Evolutionary conservation across 2,113 vertebrate species (phyloP), one percentile per base, ranked within the genome.

Genomic region (Toxotes chatareus): DNA sequence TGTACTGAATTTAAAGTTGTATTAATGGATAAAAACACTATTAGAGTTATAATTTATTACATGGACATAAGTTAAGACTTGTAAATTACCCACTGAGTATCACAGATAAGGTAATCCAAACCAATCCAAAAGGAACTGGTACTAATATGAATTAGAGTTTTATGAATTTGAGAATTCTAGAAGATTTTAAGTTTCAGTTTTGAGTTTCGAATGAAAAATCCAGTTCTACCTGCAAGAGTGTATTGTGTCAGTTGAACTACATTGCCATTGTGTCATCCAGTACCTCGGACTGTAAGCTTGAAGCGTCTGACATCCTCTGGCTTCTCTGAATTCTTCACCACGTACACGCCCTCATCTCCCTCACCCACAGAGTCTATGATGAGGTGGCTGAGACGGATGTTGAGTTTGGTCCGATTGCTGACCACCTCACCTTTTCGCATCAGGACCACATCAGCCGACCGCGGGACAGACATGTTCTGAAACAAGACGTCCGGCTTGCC

Each of bases 331-430:
- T 91, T 86, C 66, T 87, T 94, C 66, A 96, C 40, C 0, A 82
- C 91, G 93, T 96, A 96, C 42, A 89, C 2, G 10, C 95, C 95
- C 85, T 95, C 93, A 7, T 96, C 94, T 1, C 21, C 87, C 79
- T 95, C 93, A 0, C 55, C 88, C 51, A 96, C 93, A 3, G 83
- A 47, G 1, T 94, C 80, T 79, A 96, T 61, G 8, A 93, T 70
- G 17, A 96, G 91, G 79, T 93, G 89, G 34, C 60, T 93, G 51
- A 47, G 67, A 7, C 19, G n/a, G 14, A 4, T 6, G 92, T 91
- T 93, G 23, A 92, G 68, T 63, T 84, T 92, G 79, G 84, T 90
- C 38, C 93, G 86, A 34, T 1, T 31, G 73, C 47, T 68, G 38
- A 89, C 42, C 71, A 84, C 77, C 0, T 0, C 4, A 7, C 91